Base-by-base conservation (phyloP, 1,140 invertebrate species). In the Chironomus tepperi region DNA sequence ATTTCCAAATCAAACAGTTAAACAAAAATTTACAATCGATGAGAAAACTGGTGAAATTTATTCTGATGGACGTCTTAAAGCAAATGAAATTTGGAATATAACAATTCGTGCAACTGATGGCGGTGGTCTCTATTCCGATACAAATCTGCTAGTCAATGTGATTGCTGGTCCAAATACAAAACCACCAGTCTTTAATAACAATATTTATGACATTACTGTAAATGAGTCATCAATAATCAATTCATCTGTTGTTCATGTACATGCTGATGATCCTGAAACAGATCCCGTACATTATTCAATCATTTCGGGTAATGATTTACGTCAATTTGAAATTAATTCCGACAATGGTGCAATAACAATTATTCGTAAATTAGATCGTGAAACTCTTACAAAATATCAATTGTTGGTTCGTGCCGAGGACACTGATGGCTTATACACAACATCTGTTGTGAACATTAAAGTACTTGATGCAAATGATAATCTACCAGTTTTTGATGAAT, bases 391-490 rank as follows among this genome's bases (percentile, higher is more conserved):
- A 10, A 86, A 91, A 78, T 95, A 95, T 83, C 90, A 92, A 80
- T 80, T 95, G 83, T 91, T 92, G 75, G 88, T 96, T 24, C 91
- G 89, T 84, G 94, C 93, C 0, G 92, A 94, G 81, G 94, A 97
- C 81, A 88, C 89, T 16, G 93, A 92, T 12, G 93, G 91, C 47
- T 81, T 96, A 34, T 90, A 89, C 0, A 92, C 89, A 76, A 93
- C 90, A 1, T 90, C 92, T 0, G 93, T 90, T 1, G 90, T 96
- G 0, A 94, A 94, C 78, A 93, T 97, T 18, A 91, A 90, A 79
- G 91, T 97, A 0, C 93, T 92, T 0, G 94, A 96, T 79, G 93
- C 95, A 47, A 96, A 96, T 78, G 94, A 96, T 78, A 93, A 95
- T 76, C 95, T 92, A 83, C 92, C 91, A 0, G 90, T 91, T 77